phyloP scores from a whole-genome alignment of 2,888 invertebrate species.

The Agelastica alni region DNA sequence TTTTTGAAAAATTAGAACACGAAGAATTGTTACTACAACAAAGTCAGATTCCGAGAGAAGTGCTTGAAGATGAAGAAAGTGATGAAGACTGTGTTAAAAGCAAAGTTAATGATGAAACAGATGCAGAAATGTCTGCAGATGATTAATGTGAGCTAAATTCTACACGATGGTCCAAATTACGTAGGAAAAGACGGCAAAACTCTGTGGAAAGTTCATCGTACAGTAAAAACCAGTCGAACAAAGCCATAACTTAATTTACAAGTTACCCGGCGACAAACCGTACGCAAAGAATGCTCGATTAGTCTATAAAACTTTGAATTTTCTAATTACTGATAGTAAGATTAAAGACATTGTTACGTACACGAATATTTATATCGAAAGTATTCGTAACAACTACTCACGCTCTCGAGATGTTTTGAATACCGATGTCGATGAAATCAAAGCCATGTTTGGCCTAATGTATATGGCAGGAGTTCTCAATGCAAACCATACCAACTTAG shows the following conservation, averaged over 20 bases:
- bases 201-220: slow-evolving; percentile 1
- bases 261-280: too few species aligned
- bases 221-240: too few species aligned
- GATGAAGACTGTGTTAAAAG: background rate
- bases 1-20: background rate
- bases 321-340: slow-evolving; percentile 3
- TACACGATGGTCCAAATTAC: slow-evolving; percentile 1
- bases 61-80: background rate
- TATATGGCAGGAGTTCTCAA: too few species aligned
- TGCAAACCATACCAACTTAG: background rate
- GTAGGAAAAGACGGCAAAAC: slow-evolving; percentile 1
- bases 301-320: slow-evolving; percentile 3
- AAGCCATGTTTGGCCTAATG: too few species aligned
- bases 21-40: background rate
- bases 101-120: background rate
- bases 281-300: background rate
- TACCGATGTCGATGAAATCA: too few species aligned
- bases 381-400: slow-evolving; percentile 4
- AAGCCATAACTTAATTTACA: too few species aligned
- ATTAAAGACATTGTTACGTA: too few species aligned
- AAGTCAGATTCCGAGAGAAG: background rate
- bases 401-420: too few species aligned
- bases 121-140: background rate
- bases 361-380: too few species aligned
- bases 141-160: background rate